Percentiles rank a stretch among this genome's conserved stretches.
Evolutionary conservation across 2,888 invertebrate genomes (phyloP).

Genomic region (Dryomyza anilis): DNA sequence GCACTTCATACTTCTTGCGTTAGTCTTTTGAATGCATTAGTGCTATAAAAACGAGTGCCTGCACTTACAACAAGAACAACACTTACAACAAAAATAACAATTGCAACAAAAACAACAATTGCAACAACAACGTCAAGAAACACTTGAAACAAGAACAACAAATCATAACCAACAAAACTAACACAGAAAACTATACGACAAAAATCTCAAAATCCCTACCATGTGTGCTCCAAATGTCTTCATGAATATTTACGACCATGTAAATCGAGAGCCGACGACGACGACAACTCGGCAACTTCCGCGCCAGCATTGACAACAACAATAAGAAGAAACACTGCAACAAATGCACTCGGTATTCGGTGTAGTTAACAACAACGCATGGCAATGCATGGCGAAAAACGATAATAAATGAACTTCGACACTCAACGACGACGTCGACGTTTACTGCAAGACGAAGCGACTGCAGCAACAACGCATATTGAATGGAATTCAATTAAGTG

Average conservation of each 20-base stretch:
- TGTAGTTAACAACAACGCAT: conserved; percentile 25
- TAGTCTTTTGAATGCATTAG: too few relatives aligned
- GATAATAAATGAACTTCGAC: conserved; percentile 39
- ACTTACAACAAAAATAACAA: too few relatives aligned
- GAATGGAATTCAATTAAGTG: too few relatives aligned
- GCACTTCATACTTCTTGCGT: too few relatives aligned
- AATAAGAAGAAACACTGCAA: conserved; percentile 2
- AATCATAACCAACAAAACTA: background rate
- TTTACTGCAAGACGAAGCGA: background rate
- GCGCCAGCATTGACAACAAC: conserved; percentile 21
- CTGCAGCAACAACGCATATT: background rate
- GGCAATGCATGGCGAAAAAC: conserved; percentile 33
- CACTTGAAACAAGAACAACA: background rate
- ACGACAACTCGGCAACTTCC: conserved; percentile 16
- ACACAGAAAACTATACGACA: background rate
- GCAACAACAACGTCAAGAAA: background rate
- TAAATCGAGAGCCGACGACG: conserved; percentile 24
- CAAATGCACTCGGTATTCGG: conserved; percentile 8
- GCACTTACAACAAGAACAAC: too few relatives aligned
- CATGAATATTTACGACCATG: conserved; percentile 34
- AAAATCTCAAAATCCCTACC: conserved; percentile 31
- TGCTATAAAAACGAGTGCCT: too few relatives aligned
- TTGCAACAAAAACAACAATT: too few relatives aligned
- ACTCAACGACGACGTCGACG: conserved; percentile 11
- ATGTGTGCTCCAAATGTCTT: conserved; percentile 30